A percentile compares a stretch with the other conserved stretches of the same genome.
Evolutionary conservation across 2,888 invertebrate genomes (phyloP).

Genomic region (Amitus sp.): DNA sequence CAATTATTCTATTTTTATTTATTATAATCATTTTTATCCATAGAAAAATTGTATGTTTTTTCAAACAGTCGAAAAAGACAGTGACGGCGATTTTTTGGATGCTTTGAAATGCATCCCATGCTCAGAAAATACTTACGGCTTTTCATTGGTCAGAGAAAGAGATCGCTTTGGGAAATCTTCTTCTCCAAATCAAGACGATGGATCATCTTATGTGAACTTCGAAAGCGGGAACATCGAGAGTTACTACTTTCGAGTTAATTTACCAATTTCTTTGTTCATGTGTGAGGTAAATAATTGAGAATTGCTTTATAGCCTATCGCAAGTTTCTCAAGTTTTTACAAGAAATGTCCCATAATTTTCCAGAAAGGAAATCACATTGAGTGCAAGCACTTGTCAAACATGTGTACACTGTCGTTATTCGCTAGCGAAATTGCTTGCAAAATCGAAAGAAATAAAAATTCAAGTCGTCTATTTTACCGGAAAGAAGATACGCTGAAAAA

Average conservation of each 20-base stretch:
- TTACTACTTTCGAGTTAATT: slow-evolving; percentile 61
- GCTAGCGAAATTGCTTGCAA: slow-evolving; percentile 59
- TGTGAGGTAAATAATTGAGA: slow-evolving; percentile 60
- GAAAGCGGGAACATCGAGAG: slow-evolving; percentile 57
- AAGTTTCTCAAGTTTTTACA: background rate
- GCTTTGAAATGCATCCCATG: slow-evolving; percentile 63
- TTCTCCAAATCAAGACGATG: slow-evolving; percentile 40
- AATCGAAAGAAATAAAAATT: slow-evolving; percentile 42
- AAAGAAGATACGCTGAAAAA: slow-evolving; percentile 66
- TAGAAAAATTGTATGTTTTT: too few relatives aligned
- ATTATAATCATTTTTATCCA: too few relatives aligned
- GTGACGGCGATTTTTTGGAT: slow-evolving; percentile 58
- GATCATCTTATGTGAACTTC: slow-evolving; percentile 58
- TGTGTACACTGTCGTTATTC: slow-evolving; percentile 72
- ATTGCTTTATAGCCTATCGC: background rate
- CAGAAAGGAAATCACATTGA: slow-evolving; percentile 68
- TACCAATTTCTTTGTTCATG: slow-evolving; percentile 61
- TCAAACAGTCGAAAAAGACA: slow-evolving; percentile 59
- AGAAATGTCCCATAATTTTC: slow-evolving; percentile 39
- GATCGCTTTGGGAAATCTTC: slow-evolving; percentile 47
- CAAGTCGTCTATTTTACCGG: slow-evolving; percentile 66
- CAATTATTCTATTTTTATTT: too few relatives aligned
- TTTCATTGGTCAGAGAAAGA: slow-evolving; percentile 46
- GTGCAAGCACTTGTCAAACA: slow-evolving; percentile 75
- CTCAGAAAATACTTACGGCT: slow-evolving; percentile 55